Conservation (phyloP, 2,113 vertebrate genomes). For the Equus quagga region DNA sequence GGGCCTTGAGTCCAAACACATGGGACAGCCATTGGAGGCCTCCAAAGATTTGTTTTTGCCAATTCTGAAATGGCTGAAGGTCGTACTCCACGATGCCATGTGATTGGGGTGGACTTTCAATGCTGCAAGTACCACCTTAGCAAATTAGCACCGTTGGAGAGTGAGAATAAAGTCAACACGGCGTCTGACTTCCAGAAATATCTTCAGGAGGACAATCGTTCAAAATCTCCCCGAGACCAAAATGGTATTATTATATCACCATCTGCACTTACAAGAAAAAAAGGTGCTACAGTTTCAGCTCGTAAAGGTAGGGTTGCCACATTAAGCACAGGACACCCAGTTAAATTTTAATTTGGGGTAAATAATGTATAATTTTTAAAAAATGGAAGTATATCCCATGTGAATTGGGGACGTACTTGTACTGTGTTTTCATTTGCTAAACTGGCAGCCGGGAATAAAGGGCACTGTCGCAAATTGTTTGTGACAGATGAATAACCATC, state of each 20-base stretch:
- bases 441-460: accelerated
- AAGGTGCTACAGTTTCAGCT: neutral
- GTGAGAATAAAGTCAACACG: accelerated
- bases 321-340: neutral
- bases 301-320: neutral
- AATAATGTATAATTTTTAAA: no score
- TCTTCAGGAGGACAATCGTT: neutral
- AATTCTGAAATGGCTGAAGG: neutral
- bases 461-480: no score
- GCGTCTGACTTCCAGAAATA: neutral
- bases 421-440: accelerated
- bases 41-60: no score
- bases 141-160: no score
- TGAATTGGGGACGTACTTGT: accelerated
- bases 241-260: accelerated
- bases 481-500: neutral
- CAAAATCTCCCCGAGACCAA: neutral
- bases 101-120: accelerated
- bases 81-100: no score
- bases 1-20: no score
- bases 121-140: accelerated
- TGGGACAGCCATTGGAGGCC: neutral
- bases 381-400: accelerated
- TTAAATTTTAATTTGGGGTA: no score
- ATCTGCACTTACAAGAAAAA: neutral